These are phyloP conservation scores for Litoditis marina DNA, from an alignment of 2,888 invertebrate species.

Conservation along the genomic window DNA sequence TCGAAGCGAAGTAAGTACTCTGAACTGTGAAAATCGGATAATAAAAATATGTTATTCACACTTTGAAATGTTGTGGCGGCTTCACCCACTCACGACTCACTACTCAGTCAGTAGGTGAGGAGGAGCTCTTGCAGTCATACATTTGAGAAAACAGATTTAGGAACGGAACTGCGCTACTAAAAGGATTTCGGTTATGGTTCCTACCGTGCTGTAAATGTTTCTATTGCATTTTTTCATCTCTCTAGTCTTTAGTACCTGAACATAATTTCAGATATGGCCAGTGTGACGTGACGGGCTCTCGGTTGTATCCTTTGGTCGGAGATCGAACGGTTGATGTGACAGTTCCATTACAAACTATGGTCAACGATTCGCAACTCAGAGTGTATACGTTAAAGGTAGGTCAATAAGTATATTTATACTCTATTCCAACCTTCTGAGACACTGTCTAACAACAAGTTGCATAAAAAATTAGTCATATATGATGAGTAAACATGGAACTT, in stretches of 20 bases:
- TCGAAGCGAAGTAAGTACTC: slow-evolving; percentile 71
- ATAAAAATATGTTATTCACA: no score
- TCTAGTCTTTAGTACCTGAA: not conserved
- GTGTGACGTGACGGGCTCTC: slow-evolving; percentile 32
- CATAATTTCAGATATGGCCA: slow-evolving; percentile 41
- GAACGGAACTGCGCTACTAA: not conserved
- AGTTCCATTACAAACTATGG: slow-evolving; percentile 87
- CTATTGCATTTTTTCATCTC: not conserved
- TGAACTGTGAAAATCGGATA: not conserved
- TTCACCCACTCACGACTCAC: no score
- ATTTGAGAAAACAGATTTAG: no score
- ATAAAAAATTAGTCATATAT: no score
- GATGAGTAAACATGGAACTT: no score
- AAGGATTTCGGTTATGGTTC: not conserved
- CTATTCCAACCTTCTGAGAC: not conserved
- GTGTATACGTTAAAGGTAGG: slow-evolving; percentile 54
- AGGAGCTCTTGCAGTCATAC: no score
- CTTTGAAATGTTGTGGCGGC: no score
- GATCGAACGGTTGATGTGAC: slow-evolving; percentile 74
- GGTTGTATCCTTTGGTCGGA: slow-evolving; percentile 53
- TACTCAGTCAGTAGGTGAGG: no score
- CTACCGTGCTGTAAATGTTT: not conserved
- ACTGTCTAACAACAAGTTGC: not conserved
- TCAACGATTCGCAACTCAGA: slow-evolving; percentile 80
- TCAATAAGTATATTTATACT: not conserved